Conservation (phyloP, 1,140 invertebrate genomes). For the Periplaneta americana region DNA sequence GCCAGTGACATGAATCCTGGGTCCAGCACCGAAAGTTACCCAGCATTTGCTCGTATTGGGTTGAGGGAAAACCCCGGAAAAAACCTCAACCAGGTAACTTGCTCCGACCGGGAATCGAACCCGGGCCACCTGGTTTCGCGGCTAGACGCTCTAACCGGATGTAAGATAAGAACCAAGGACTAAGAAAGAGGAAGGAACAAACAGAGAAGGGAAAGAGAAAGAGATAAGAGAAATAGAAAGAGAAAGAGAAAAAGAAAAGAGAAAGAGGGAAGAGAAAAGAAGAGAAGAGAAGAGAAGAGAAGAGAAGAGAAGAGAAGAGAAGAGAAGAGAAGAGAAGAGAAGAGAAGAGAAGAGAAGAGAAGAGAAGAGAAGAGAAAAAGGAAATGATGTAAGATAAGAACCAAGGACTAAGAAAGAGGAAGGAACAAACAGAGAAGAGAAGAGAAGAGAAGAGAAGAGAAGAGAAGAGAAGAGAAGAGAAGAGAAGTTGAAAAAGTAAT, state of each 20-base stretch:
- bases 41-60: too few relatives aligned
- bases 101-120: too few relatives aligned
- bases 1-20: too few relatives aligned
- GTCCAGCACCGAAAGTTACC: too few relatives aligned
- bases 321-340: conserved; percentile 12
- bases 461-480: not conserved
- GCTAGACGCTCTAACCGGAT: too few relatives aligned
- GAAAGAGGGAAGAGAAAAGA: not conserved
- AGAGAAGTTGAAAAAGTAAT: not conserved
- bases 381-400: not conserved
- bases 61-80: too few relatives aligned
- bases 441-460: not conserved
- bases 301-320: not conserved
- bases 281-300: not conserved
- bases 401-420: not conserved
- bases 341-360: conserved; percentile 2
- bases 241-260: conserved; percentile 3
- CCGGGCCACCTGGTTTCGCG: too few relatives aligned
- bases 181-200: too few relatives aligned
- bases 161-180: too few relatives aligned
- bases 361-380: not conserved
- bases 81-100: too few relatives aligned
- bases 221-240: not conserved
- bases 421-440: not conserved
- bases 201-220: too few relatives aligned